These are phyloP conservation scores for Chascanopsetta lugubris DNA, from an alignment of 2,113 vertebrate genomes.

Conservation along the genomic window DNA sequence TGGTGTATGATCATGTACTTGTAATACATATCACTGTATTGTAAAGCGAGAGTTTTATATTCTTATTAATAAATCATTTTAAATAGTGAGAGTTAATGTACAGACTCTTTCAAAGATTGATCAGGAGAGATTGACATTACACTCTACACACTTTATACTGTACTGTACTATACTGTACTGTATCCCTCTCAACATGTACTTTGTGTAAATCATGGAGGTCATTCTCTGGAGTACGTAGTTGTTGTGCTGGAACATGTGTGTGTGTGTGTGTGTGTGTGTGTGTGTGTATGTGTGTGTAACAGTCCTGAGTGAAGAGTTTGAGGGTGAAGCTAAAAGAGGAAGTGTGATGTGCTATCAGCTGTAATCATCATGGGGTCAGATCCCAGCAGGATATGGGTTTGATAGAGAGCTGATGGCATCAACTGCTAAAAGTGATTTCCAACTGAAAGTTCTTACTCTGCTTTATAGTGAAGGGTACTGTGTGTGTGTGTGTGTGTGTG, in stretches of 20 bases:
- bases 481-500: slow-evolving; percentile 35
- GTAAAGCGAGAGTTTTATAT: too few relatives aligned
- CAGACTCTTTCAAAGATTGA: background rate
- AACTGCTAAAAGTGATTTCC: slow-evolving; percentile 49
- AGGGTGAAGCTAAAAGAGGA: slow-evolving; percentile 1
- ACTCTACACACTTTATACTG: too few relatives aligned
- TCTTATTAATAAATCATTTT: background rate
- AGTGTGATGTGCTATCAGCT: slow-evolving; percentile 15
- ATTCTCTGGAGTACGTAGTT: too few relatives aligned
- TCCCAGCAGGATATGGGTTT: slow-evolving; percentile 44
- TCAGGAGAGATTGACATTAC: too few relatives aligned
- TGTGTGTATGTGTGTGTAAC: too few relatives aligned
- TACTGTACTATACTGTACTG: too few relatives aligned
- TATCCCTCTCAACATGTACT: too few relatives aligned
- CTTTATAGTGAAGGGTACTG: slow-evolving; percentile 25
- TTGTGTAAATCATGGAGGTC: too few relatives aligned
- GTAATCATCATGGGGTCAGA: slow-evolving; percentile 24
- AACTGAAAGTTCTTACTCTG: slow-evolving; percentile 54
- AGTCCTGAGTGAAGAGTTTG: background rate
- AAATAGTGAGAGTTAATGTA: background rate
- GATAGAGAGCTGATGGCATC: slow-evolving; percentile 32
- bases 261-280: too few relatives aligned
- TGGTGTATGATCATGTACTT: too few relatives aligned
- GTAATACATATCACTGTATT: too few relatives aligned
- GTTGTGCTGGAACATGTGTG: too few relatives aligned